A percentile compares a stretch with the other conserved stretches of the same genome.
Conservation (phyloP, 2,888 invertebrate genomes). For the Macroteleia sp. region DNA sequence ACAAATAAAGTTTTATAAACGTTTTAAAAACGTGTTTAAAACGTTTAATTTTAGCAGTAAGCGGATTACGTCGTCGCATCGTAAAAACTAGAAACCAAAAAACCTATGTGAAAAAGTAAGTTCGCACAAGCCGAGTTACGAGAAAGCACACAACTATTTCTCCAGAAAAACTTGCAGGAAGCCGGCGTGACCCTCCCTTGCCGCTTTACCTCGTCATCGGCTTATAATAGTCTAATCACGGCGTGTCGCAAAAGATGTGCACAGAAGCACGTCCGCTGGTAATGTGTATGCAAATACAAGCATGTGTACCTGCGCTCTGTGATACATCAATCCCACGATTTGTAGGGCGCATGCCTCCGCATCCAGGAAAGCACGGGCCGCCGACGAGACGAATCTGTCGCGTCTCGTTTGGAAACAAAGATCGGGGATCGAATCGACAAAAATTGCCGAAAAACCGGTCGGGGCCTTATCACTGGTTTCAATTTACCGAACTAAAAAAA, state of each 20-base stretch:
- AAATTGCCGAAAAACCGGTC: not conserved
- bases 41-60: no score
- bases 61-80: no score
- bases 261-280: slow-evolving; percentile 52
- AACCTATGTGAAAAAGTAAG: no score
- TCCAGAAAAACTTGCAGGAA: not conserved
- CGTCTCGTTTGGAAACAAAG: slow-evolving; percentile 25
- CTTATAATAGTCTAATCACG: slow-evolving; percentile 51
- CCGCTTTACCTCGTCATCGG: slow-evolving; percentile 16
- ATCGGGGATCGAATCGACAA: not conserved
- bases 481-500: not conserved
- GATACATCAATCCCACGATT: slow-evolving; percentile 82
- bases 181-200: not conserved
- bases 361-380: slow-evolving; percentile 75
- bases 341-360: slow-evolving; percentile 83
- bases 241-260: slow-evolving; percentile 49
- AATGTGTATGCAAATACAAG: slow-evolving; percentile 69
- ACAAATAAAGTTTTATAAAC: no score
- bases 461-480: no score
- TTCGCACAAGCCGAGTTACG: no score
- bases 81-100: no score
- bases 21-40: no score
- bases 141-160: no score
- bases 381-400: slow-evolving; percentile 63
- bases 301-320: slow-evolving; percentile 81